Evolutionary conservation across 2,888 invertebrate genomes (phyloP), one percentile per base, ranked within the genome.

Genomic region (Tubiluchus corallicola): DNA sequence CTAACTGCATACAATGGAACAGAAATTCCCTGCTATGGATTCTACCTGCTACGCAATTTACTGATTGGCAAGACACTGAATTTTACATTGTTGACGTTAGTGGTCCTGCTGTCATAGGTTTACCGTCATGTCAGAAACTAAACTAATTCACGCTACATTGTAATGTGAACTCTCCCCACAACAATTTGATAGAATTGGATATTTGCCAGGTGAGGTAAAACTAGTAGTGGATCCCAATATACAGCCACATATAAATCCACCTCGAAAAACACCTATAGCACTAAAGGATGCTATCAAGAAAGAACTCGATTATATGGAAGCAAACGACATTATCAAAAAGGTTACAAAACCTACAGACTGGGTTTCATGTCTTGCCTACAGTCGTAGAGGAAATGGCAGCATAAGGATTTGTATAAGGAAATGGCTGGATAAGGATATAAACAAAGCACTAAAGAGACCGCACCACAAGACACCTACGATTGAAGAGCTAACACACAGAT

Each of bases 401-500:
- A 17, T 46, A 15, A 5, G 48, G 47, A 50, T 38, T n/a, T 29
- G 29, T 29, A 9, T 29, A n/a, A n/a, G n/a, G n/a, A n/a, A n/a
- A n/a, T n/a, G n/a, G n/a, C 49, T 9, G 9, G 9, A 46, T 2
- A 38, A 40, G 19, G 20, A 37, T 13, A 48, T 51, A 5, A 51
- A 51, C 43, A 19, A 45, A 1, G 38, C 44, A 9, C 29, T 51
- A 15, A 47, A 48, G 38, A 20, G 49, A 20, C 43, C 45, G 15
- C 50, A 44, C 2, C 45, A 29, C 29, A 29, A 29, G 29, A 29
- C n/a, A 29, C 29, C 29, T 29, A 29, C 29, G 9, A n/a, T 29
- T 5, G 51, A 52, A 40, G 50, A 52, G 20, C n/a, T 52, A 15
- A 49, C 38, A 3, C 47, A 37, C 5, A 13, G 44, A 17, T 48